Base-by-base conservation (phyloP, 2,888 invertebrate genomes). In the Liopterus haemorrhoidalis region DNA sequence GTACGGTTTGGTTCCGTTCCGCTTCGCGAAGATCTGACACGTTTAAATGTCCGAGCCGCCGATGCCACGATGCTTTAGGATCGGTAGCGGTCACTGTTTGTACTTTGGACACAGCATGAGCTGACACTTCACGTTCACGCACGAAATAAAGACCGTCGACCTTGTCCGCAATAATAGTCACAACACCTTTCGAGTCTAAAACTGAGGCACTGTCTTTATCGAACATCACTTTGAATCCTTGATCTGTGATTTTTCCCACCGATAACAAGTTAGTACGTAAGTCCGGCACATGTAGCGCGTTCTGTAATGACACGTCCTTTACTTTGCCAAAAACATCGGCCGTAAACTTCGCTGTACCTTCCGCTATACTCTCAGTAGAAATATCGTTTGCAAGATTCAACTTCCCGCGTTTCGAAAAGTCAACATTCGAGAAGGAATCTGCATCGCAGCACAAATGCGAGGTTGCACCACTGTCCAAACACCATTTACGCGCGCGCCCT, bases 181-280 rank as follows among this genome's bases (percentile, higher is more conserved):
- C n/a, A n/a, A n/a, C n/a, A n/a, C n/a, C n/a, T n/a, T n/a, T n/a
- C n/a, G n/a, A n/a, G n/a, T n/a, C n/a, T n/a, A 16, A 11, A 30
- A 22, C 22, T 22, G 22, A 22, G 22, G 22, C 22, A 22, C 11
- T 5, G 3, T n/a, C 20, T 19, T 33, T 33, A 5, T 33, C 18
- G 19, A 33, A 33, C 2, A 33, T 2, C 18, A 33, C 33, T 4
- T 9, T 3, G 14, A 18, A 33, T n/a, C n/a, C n/a, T n/a, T n/a
- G 25, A 8, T 38, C 38, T 15, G 38, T 38, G 25, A 25, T 38
- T 25, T 38, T 38, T 38, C 38, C 38, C 5, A 38, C 38, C n/a
- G 38, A 38, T 25, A 38, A 2, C 9, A 38, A 11, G 16, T 38
- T 38, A 3, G 16, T 15, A 6, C 27, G 38, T 11, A 38, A 15